phyloP scores from a whole-genome alignment of 2,113 vertebrate genomes.

The Chaenogobius annularis region DNA sequence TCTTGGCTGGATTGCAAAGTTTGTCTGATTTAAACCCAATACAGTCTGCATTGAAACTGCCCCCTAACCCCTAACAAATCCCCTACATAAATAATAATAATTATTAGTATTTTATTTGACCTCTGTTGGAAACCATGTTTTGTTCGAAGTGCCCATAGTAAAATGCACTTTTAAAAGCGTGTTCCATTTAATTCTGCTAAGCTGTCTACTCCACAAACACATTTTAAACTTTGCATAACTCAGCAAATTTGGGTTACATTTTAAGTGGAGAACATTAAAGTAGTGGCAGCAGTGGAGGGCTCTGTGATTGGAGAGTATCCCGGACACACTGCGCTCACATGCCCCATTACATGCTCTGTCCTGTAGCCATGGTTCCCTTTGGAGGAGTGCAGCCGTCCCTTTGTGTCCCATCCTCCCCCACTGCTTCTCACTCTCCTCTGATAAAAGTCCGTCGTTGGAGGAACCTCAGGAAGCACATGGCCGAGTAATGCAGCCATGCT shows the following conservation, averaged over 20 bases:
- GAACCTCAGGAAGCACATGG: conserved; percentile 23
- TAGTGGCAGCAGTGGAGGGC: conserved; percentile 22
- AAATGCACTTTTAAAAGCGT: not conserved
- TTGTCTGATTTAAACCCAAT: not conserved
- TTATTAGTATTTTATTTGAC: no score
- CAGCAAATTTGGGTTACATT: not conserved
- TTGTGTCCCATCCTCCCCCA: conserved; percentile 48
- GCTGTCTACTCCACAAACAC: not conserved
- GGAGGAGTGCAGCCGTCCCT: conserved; percentile 46
- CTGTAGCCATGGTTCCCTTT: conserved; percentile 62
- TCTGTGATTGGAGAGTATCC: conserved; percentile 30
- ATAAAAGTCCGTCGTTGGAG: no score
- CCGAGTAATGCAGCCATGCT: conserved; percentile 18
- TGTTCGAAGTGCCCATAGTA: no score
- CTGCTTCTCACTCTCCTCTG: conserved; percentile 17
- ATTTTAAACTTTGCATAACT: not conserved
- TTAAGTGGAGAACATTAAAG: not conserved
- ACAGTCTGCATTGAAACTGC: no score
- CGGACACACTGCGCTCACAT: conserved; percentile 47
- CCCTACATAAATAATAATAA: not conserved
- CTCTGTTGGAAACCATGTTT: no score
- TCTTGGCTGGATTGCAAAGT: not conserved
- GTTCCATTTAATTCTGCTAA: not conserved
- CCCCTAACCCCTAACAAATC: not conserved
- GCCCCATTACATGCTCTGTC: conserved; percentile 50